Evolutionary conservation across 2,797 vertebrate genomes (phyloP).

Genomic region (Anguilla megastoma): DNA sequence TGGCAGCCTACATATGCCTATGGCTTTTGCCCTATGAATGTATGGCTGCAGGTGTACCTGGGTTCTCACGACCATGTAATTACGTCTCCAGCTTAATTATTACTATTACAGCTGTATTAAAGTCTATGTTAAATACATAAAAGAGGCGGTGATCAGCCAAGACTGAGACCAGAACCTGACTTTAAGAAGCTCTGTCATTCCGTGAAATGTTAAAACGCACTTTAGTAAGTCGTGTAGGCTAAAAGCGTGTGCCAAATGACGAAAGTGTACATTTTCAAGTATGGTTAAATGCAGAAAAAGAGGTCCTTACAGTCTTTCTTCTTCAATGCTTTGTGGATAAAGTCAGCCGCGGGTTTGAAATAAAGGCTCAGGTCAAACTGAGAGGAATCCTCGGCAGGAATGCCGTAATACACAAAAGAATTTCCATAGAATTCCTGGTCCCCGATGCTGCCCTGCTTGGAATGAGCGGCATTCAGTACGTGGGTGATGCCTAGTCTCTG

Average conservation of each 20-base stretch:
- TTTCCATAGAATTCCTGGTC: conserved; percentile 73
- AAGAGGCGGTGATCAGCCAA: not conserved
- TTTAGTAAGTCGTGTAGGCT: not conserved
- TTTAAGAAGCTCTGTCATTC: not conserved
- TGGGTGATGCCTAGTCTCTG: conserved; percentile 81
- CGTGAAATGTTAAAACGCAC: not conserved
- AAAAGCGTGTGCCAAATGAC: not conserved
- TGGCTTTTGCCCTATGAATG: not conserved
- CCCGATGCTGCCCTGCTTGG: conserved; percentile 79
- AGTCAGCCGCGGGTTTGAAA: conserved; percentile 69
- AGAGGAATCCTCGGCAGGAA: conserved; percentile 69
- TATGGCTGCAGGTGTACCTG: not conserved
- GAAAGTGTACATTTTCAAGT: not conserved
- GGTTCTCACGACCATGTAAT: not conserved
- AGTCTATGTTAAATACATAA: not conserved
- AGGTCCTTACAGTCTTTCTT: conserved; percentile 69
- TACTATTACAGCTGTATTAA: not conserved
- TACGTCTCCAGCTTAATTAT: not conserved
- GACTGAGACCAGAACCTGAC: not conserved
- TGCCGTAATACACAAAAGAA: conserved; percentile 69
- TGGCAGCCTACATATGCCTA: not conserved
- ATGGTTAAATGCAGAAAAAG: not conserved
- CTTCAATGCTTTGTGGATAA: conserved; percentile 73
- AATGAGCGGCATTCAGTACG: conserved; percentile 82
- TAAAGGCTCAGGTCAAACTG: conserved; percentile 71